phyloP scores from a whole-genome alignment of 2,113 vertebrate genomes.

The Cyphomyrus discorhynchus region DNA sequence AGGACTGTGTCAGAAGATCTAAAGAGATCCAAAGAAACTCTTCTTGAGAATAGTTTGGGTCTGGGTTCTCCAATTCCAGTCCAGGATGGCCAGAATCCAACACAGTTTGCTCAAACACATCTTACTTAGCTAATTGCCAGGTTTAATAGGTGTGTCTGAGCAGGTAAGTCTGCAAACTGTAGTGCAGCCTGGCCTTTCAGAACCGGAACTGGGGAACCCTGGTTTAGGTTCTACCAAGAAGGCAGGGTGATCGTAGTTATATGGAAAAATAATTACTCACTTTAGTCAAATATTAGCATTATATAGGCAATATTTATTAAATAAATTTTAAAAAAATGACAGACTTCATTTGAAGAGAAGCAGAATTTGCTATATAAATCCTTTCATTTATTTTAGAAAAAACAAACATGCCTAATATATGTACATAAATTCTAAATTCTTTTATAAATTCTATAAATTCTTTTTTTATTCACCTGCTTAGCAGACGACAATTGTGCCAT shows the following conservation, averaged over 20 bases:
- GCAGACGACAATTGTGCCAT: background rate
- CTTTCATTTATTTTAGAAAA: background rate
- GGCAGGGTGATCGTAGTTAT: background rate
- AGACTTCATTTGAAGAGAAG: background rate
- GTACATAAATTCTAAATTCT: background rate
- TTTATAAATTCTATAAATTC: background rate
- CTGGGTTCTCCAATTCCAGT: background rate
- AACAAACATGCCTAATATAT: background rate
- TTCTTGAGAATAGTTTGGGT: background rate
- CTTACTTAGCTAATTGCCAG: background rate
- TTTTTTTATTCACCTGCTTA: background rate
- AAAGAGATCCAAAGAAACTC: background rate
- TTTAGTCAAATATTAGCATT: background rate
- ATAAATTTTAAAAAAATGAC: background rate
- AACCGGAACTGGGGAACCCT: background rate
- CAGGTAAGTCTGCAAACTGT: background rate
- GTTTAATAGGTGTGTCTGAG: background rate
- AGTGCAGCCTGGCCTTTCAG: background rate
- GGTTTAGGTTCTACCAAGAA: background rate
- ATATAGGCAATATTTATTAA: background rate
- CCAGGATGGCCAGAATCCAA: background rate
- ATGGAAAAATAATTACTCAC: background rate
- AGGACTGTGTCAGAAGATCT: background rate
- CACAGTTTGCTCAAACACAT: background rate
- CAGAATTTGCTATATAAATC: background rate